Conservation (phyloP, 1,140 invertebrate genomes). For the Anastrepha obliqua region DNA sequence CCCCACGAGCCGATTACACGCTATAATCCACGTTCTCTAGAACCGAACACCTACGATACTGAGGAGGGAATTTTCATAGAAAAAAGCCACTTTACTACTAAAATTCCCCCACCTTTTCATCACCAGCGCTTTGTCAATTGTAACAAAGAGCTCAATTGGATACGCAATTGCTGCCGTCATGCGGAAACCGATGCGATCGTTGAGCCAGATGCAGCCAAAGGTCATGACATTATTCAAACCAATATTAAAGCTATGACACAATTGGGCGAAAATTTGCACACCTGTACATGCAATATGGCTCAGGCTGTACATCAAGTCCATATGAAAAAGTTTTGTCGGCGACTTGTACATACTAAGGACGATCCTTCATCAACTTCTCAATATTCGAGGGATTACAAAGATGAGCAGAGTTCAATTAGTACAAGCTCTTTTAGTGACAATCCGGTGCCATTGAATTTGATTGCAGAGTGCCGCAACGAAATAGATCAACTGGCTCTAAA, state of each 20-base stretch:
- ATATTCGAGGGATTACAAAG: background rate
- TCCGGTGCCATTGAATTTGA: background rate
- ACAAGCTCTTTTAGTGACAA: background rate
- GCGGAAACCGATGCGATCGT: background rate
- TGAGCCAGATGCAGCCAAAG: background rate
- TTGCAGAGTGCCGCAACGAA: background rate
- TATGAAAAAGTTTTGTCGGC: slow-evolving; percentile 10
- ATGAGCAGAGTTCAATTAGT: background rate
- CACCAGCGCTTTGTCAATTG: slow-evolving; percentile 60
- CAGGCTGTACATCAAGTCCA: background rate
- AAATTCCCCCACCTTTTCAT: slow-evolving; percentile 60
- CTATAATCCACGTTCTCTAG: slow-evolving; percentile 56
- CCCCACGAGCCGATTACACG: slow-evolving; percentile 63
- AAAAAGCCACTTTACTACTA: slow-evolving; percentile 59
- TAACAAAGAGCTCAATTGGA: slow-evolving; percentile 61
- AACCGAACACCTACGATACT: slow-evolving; percentile 60
- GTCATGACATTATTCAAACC: background rate
- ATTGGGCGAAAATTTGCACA: slow-evolving; percentile 13
- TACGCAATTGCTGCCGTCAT: slow-evolving; percentile 60
- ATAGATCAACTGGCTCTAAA: background rate
- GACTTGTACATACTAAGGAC: background rate
- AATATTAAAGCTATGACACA: slow-evolving; percentile 11
- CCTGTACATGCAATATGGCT: background rate
- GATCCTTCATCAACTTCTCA: background rate
- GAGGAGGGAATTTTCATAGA: slow-evolving; percentile 65